Percentiles rank a stretch among this genome's conserved stretches.
phyloP scores from a whole-genome alignment of 2,797 vertebrate species.

The Hyperoplus immaculatus region DNA sequence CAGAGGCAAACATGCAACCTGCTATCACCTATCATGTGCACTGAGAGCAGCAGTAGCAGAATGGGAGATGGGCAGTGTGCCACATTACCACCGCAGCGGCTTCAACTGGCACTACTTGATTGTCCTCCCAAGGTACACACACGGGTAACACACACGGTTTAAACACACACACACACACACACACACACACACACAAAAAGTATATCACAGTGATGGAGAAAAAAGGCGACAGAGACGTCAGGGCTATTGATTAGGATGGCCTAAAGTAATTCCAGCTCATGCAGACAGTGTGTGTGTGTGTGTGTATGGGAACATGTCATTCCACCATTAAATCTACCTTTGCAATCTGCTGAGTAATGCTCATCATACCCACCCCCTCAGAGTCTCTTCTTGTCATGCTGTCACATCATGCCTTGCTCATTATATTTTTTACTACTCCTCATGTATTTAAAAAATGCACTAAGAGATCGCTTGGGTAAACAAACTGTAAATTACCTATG shows the following conservation, averaged over 20 bases:
- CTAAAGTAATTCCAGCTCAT: conserved; percentile 60
- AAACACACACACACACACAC: conserved; percentile 37
- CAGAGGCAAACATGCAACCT: conserved; percentile 19
- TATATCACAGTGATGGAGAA: conserved; percentile 45
- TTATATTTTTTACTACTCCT: neutral
- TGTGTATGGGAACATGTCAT: conserved; percentile 60
- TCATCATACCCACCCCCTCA: conserved; percentile 33
- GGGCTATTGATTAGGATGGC: conserved; percentile 69
- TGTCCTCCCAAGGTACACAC: conserved; percentile 34
- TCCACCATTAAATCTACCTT: conserved; percentile 58
- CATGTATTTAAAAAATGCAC: conserved; percentile 18
- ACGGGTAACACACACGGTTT: conserved; percentile 14
- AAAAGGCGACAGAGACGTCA: conserved; percentile 35
- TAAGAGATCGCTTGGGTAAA: neutral
- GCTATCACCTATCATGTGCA: conserved; percentile 49
- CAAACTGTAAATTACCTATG: too few relatives aligned
- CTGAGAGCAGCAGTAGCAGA: conserved; percentile 24
- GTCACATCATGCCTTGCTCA: conserved; percentile 28
- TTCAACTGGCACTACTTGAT: conserved; percentile 38
- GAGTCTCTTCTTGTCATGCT: conserved; percentile 37
- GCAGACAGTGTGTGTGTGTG: conserved; percentile 17
- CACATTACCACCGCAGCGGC: conserved; percentile 53
- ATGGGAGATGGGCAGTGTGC: conserved; percentile 37
- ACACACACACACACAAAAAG: conserved; percentile 32
- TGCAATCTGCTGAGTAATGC: conserved; percentile 74